These are phyloP conservation scores for Hipposideros armiger DNA, from an alignment of 2,113 vertebrate species.

Conservation along the genomic window DNA sequence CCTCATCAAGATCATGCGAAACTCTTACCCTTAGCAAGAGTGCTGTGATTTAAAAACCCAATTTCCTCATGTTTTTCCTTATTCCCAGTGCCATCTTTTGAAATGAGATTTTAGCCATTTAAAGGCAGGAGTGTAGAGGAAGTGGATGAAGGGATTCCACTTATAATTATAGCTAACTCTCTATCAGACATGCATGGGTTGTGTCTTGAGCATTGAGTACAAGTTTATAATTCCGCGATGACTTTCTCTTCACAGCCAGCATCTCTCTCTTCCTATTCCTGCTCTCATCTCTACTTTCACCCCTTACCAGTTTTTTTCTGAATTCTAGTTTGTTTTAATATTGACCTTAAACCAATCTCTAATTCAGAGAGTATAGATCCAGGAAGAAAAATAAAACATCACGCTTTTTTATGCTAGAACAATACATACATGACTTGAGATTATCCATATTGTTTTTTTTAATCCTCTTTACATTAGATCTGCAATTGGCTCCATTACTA, in stretches of 20 bases:
- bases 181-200: neutral
- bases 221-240: constrained; percentile 23
- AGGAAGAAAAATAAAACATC: neutral
- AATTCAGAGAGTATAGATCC: constrained; percentile 21
- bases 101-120: constrained; percentile 7
- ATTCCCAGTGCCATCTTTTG: constrained; percentile 14
- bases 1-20: constrained; percentile 13
- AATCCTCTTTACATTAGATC: neutral
- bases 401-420: neutral
- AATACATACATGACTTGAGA: constrained; percentile 24
- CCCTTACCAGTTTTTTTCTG: neutral
- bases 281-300: neutral
- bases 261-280: neutral
- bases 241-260: neutral
- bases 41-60: constrained; percentile 9
- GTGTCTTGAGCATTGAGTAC: constrained; percentile 28
- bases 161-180: neutral
- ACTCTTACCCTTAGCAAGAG: constrained; percentile 16
- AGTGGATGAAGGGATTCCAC: neutral
- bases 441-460: neutral
- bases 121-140: constrained; percentile 18
- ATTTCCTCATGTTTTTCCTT: constrained; percentile 15
- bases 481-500: neutral
- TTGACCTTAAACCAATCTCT: constrained; percentile 10
- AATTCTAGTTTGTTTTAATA: constrained; percentile 57